phyloP scores from a whole-genome alignment of 2,888 invertebrate genomes.

The Epinotia bilunana region DNA sequence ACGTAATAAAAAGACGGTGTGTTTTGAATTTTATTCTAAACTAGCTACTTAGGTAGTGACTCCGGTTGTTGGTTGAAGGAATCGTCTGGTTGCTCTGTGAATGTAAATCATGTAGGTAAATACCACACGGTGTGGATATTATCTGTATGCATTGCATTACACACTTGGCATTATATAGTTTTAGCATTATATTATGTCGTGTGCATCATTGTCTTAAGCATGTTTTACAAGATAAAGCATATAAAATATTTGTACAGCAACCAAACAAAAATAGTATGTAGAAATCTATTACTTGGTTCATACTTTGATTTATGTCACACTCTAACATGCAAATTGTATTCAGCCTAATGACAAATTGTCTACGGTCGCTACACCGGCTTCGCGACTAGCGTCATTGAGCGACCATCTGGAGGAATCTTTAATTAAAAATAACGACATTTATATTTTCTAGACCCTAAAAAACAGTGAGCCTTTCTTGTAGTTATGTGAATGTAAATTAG shows the following conservation, averaged over 20 bases:
- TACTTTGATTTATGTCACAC: too few species aligned
- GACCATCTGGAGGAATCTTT: too few species aligned
- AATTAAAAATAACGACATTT: too few species aligned
- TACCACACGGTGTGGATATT: neutral
- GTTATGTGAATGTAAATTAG: too few species aligned
- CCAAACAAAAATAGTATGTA: neutral
- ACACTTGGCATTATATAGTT: neutral
- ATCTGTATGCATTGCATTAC: neutral
- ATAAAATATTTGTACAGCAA: neutral
- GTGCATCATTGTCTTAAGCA: neutral
- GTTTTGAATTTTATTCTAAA: constrained; percentile 15
- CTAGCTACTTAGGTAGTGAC: neutral
- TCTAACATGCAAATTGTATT: too few species aligned
- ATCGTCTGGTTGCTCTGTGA: neutral
- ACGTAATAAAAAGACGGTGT: constrained; percentile 10
- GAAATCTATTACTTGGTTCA: neutral
- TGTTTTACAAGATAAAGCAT: neutral
- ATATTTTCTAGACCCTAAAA: too few species aligned
- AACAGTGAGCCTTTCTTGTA: too few species aligned
- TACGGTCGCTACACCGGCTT: too few species aligned
- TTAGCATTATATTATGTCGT: neutral
- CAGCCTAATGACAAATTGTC: too few species aligned
- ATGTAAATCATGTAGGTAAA: neutral
- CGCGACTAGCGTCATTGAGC: too few species aligned
- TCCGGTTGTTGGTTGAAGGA: neutral